Percentiles rank a stretch among this genome's conserved stretches.
These are phyloP conservation scores for Triplophysa bombifrons DNA, from an alignment of 2,797 vertebrate species.

Conservation along the genomic window DNA sequence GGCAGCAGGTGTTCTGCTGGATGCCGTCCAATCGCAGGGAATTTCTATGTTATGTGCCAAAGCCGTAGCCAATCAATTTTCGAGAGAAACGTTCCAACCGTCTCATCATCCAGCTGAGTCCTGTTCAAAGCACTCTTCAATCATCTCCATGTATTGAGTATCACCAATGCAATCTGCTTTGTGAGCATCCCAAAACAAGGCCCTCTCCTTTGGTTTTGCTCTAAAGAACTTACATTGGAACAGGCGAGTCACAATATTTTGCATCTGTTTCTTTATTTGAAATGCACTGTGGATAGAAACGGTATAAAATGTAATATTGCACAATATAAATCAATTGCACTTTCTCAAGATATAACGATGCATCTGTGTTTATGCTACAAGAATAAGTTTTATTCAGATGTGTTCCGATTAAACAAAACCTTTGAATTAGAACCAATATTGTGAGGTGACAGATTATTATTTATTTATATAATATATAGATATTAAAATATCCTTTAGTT, in stretches of 20 bases:
- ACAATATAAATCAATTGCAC: slow-evolving; percentile 84
- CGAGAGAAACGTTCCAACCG: slow-evolving; percentile 38
- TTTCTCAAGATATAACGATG: slow-evolving; percentile 79
- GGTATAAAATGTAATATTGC: slow-evolving; percentile 86
- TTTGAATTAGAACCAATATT: slow-evolving; percentile 3
- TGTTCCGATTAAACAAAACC: slow-evolving; percentile 56
- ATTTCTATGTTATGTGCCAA: slow-evolving; percentile 35
- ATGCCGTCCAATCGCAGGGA: slow-evolving; percentile 53
- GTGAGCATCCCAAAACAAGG: slow-evolving; percentile 39
- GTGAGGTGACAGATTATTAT: slow-evolving; percentile 26
- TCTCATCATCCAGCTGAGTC: slow-evolving; percentile 56
- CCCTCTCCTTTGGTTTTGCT: slow-evolving; percentile 14
- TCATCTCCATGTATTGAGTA: slow-evolving; percentile 47
- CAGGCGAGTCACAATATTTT: slow-evolving; percentile 44
- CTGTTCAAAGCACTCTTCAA: slow-evolving; percentile 48
- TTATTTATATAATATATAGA: slow-evolving; percentile 25
- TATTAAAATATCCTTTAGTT: slow-evolving; percentile 22
- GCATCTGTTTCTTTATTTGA: slow-evolving; percentile 67
- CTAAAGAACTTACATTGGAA: slow-evolving; percentile 25
- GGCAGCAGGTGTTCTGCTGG: slow-evolving; percentile 57
- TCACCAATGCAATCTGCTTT: slow-evolving; percentile 38
- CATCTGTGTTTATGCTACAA: slow-evolving; percentile 77
- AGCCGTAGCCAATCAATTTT: slow-evolving; percentile 56
- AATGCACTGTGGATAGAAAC: slow-evolving; percentile 73
- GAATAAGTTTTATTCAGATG: slow-evolving; percentile 64